Percentiles rank a stretch among this genome's conserved stretches.
Conservation (phyloP, 2,797 vertebrate genomes). For the Ciconia nigra region DNA sequence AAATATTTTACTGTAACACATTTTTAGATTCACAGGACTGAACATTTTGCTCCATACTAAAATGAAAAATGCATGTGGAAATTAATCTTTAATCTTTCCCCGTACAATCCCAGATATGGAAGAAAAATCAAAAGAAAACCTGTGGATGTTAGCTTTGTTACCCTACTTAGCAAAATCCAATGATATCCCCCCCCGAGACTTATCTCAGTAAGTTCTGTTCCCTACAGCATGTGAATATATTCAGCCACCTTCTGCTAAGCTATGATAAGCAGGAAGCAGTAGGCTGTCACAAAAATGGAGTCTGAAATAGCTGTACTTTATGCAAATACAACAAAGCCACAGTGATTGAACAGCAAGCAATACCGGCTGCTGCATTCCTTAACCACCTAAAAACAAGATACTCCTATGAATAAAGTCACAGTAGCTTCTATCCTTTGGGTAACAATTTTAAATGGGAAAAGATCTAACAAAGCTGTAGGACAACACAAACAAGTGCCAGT, state of each 20-base stretch:
- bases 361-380: background rate
- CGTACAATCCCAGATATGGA: background rate
- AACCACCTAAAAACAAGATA: background rate
- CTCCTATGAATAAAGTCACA: background rate
- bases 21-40: background rate
- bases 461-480: background rate
- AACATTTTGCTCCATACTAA: background rate
- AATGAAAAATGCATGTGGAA: conserved; percentile 38
- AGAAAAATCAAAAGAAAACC: conserved; percentile 23
- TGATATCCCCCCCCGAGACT: background rate
- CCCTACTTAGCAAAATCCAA: background rate
- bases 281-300: conserved; percentile 38
- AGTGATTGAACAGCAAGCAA: background rate
- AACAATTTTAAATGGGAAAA: background rate
- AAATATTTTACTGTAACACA: conserved; percentile 19
- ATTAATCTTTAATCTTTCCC: conserved; percentile 36
- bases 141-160: background rate
- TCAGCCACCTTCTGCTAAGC: conserved; percentile 54
- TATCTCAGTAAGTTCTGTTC: background rate
- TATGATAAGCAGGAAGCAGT: conserved; percentile 56
- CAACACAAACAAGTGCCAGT: background rate
- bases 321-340: conserved; percentile 30
- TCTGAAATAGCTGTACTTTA: conserved; percentile 49
- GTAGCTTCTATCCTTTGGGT: background rate
- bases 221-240: conserved; percentile 22